These are phyloP conservation scores for Neosalanx taihuensis DNA, from an alignment of 2,797 vertebrate species.

Conservation along the genomic window DNA sequence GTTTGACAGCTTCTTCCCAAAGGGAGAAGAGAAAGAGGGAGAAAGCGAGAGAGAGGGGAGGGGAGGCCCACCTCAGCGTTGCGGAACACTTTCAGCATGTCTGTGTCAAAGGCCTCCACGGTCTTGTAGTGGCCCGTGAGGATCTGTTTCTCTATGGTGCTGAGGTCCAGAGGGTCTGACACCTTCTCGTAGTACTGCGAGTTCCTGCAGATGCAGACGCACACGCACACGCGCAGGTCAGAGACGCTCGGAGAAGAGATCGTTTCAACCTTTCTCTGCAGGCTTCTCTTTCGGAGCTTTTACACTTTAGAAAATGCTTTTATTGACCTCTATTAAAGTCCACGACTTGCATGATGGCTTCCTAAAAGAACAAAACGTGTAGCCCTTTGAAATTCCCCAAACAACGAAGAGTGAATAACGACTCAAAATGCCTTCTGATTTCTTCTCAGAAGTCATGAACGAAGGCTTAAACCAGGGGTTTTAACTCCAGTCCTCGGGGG, in stretches of 20 bases:
- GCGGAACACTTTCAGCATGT: conserved; percentile 97
- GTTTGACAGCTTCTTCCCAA: not conserved
- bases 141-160: conserved; percentile 96
- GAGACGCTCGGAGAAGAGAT: too few relatives aligned
- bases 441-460: not conserved
- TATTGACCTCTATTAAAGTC: too few relatives aligned
- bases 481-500: too few relatives aligned
- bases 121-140: conserved; percentile 94
- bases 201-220: conserved; percentile 72
- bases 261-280: too few relatives aligned
- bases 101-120: conserved; percentile 90
- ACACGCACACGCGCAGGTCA: not conserved
- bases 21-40: conserved; percentile 20
- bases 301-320: too few relatives aligned
- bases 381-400: too few relatives aligned
- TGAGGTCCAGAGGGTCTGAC: conserved; percentile 89
- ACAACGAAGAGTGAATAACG: not conserved
- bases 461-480: not conserved
- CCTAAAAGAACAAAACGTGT: too few relatives aligned
- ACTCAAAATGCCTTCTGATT: too few relatives aligned
- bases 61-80: conserved; percentile 84
- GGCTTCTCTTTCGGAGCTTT: too few relatives aligned
- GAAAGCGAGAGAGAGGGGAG: not conserved
- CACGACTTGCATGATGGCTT: too few relatives aligned
- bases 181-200: conserved; percentile 97